Conservation (phyloP, 2,888 invertebrate genomes). For the Plagodis dolabraria region DNA sequence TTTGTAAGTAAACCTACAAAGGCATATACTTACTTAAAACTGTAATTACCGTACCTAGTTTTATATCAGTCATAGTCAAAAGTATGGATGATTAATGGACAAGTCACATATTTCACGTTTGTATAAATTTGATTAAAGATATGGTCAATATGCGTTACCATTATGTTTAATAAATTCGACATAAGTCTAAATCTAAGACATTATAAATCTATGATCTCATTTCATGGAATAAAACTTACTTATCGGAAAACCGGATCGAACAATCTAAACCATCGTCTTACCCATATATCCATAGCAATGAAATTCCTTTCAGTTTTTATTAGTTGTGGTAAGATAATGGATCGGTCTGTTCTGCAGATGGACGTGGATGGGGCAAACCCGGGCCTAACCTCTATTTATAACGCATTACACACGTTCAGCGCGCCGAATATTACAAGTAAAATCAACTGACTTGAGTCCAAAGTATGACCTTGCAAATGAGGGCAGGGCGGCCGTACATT, state of each 20-base stretch:
- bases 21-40: too few relatives aligned
- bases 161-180: too few relatives aligned
- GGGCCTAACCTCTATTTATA: constrained; percentile 77
- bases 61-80: too few relatives aligned
- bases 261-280: constrained; percentile 42
- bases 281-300: constrained; percentile 47
- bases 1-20: too few relatives aligned
- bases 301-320: constrained; percentile 79
- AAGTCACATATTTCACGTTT: too few relatives aligned
- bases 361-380: constrained; percentile 67
- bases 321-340: constrained; percentile 78
- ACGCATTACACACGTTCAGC: constrained; percentile 66
- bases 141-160: too few relatives aligned
- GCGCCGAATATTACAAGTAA: constrained; percentile 76
- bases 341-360: constrained; percentile 70
- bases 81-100: too few relatives aligned
- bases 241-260: constrained; percentile 2
- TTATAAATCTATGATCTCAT: too few relatives aligned
- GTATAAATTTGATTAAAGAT: too few relatives aligned
- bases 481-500: constrained; percentile 27
- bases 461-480: constrained; percentile 39
- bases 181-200: too few relatives aligned
- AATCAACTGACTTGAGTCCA: constrained; percentile 61
- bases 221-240: not conserved
- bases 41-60: too few relatives aligned